phyloP scores from a whole-genome alignment of 2,113 vertebrate species.

The Leuciscus idus region DNA sequence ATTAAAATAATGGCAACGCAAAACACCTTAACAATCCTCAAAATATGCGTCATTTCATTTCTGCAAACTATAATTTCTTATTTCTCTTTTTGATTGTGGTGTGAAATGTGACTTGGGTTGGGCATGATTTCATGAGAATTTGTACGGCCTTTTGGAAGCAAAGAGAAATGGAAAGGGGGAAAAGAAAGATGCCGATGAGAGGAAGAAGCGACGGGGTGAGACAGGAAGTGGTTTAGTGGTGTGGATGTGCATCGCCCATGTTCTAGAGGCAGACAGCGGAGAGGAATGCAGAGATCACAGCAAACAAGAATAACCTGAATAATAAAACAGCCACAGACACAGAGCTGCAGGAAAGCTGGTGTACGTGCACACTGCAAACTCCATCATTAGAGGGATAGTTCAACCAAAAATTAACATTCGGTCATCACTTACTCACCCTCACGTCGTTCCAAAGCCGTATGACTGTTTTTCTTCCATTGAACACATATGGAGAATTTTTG shows the following conservation, averaged over 20 bases:
- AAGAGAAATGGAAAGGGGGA: neutral
- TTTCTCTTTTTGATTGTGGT: neutral
- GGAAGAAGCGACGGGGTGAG: neutral
- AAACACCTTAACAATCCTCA: neutral
- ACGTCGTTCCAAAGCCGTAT: neutral
- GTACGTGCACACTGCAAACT: neutral
- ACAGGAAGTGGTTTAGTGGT: slow-evolving; percentile 37
- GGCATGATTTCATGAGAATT: neutral
- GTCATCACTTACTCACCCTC: slow-evolving; percentile 4
- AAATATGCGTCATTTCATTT: no score
- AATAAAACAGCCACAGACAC: slow-evolving; percentile 50
- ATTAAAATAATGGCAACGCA: no score
- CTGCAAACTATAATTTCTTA: neutral
- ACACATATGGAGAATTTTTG: neutral
- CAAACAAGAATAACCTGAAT: slow-evolving; percentile 52
- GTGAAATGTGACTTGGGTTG: neutral
- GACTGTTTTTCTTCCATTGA: neutral
- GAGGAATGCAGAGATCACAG: slow-evolving; percentile 53
- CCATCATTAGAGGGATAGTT: slow-evolving; percentile 22
- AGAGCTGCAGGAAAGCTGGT: slow-evolving; percentile 12
- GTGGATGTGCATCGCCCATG: slow-evolving; percentile 14
- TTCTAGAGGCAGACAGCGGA: slow-evolving; percentile 49
- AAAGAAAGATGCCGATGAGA: slow-evolving; percentile 21
- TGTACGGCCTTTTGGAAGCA: neutral
- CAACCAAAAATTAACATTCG: neutral